Conservation (phyloP, 2,888 invertebrate species). For the Phaonia tiefii region DNA sequence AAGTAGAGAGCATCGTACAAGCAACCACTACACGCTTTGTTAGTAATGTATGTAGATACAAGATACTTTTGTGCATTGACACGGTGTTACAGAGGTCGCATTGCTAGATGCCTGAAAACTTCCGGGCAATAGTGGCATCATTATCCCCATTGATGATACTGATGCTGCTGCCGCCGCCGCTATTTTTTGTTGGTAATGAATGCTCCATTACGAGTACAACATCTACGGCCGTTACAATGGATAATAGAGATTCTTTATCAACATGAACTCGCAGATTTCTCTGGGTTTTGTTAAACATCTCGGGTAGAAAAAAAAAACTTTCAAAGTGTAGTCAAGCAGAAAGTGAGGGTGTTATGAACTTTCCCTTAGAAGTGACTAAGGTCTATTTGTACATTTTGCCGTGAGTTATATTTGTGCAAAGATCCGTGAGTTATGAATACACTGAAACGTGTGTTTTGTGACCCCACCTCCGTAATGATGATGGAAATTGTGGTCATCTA, state of each 20-base stretch:
- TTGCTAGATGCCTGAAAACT: conserved; percentile 69
- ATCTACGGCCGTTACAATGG: conserved; percentile 57
- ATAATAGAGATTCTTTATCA: conserved; percentile 65
- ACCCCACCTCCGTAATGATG: conserved; percentile 18
- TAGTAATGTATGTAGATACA: conserved; percentile 77
- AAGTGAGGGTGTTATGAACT: conserved; percentile 70
- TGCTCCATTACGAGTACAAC: conserved; percentile 28
- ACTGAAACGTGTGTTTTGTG: conserved; percentile 1
- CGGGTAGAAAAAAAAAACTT: conserved; percentile 49
- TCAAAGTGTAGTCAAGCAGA: conserved; percentile 74
- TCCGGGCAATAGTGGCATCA: conserved; percentile 72
- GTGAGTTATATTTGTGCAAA: conserved; percentile 52
- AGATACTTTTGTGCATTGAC: conserved; percentile 74
- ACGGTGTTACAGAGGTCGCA: conserved; percentile 71
- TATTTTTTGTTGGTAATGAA: conserved; percentile 33
- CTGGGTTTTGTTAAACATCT: conserved; percentile 48
- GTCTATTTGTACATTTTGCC: conserved; percentile 39
- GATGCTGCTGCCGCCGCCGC: conserved; percentile 53
- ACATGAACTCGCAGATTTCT: conserved; percentile 64
- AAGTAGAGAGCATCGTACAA: conserved; percentile 56
- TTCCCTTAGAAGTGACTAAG: conserved; percentile 45
- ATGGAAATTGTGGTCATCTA: conserved; percentile 42
- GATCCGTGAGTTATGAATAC: conserved; percentile 56
- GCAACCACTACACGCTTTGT: conserved; percentile 74
- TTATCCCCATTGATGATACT: conserved; percentile 72